A percentile compares a stretch with the other conserved stretches of the same genome.
Conservation (phyloP, 2,888 invertebrate genomes). For the Ferrisia virgata region DNA sequence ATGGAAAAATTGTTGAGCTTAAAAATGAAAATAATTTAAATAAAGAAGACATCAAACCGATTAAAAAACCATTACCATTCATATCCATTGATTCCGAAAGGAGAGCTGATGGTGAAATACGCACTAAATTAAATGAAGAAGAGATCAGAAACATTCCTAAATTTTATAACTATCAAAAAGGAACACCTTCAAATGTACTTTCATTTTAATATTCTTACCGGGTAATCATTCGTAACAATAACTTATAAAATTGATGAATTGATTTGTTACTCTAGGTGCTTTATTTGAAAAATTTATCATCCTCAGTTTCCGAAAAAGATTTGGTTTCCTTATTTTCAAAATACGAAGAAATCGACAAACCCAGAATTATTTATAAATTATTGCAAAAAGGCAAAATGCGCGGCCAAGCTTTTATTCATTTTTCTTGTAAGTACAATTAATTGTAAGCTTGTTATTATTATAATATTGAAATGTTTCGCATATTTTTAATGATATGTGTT, state of each 20-base stretch:
- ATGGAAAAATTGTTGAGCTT: background rate
- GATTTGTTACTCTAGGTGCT: conserved; percentile 54
- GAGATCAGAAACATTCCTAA: conserved; percentile 49
- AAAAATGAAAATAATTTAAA: background rate
- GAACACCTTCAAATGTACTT: conserved; percentile 48
- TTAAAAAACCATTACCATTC: background rate
- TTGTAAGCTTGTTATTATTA: background rate
- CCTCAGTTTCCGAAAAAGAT: conserved; percentile 56
- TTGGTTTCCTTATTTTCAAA: conserved; percentile 57
- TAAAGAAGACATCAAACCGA: background rate
- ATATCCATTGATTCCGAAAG: background rate
- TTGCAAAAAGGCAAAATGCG: conserved; percentile 59
- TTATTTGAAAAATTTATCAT: conserved; percentile 60
- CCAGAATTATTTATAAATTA: conserved; percentile 54
- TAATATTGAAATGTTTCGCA: conserved; percentile 11
- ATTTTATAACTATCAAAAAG: conserved; percentile 49
- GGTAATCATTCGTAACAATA: background rate
- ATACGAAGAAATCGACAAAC: conserved; percentile 52
- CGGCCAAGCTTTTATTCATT: conserved; percentile 61
- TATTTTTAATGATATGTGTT: conserved; percentile 37
- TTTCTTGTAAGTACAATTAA: conserved; percentile 54
- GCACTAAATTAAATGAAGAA: conserved; percentile 43
- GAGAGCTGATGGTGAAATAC: background rate
- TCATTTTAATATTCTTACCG: conserved; percentile 52
- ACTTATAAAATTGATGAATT: background rate